Base-by-base conservation (phyloP, 2,113 vertebrate species). In the Pseudopipra pipra region DNA sequence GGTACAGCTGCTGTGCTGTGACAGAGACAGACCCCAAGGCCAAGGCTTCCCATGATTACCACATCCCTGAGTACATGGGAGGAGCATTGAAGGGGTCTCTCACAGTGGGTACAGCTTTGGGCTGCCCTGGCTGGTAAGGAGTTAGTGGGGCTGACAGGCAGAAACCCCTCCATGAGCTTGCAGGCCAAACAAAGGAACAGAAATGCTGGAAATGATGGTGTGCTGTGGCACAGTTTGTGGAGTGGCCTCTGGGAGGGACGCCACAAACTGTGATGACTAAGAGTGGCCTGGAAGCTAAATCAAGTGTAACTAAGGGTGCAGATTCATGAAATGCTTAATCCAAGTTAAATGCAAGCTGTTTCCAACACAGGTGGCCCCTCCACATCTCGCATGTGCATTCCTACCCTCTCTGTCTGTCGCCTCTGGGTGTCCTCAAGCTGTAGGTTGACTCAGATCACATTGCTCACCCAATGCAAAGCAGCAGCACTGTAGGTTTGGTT, bases 81-180 rank as follows among this genome's bases (percentile, higher is more conserved):
- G 43, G 14, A 74, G 37, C 0, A 0, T 2, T 41, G 52, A 39
- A 91, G 54, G 39, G 47, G 16, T 87, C 23, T 55, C 30, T 59
- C 51, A 49, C 35, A 62, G 61, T 2, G 6, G 51, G 11, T 9
- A 11, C 23, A 49, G 56, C 35, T 59, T 70, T 61, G 44, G n/a
- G 30, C 41, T 84, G 13, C 66, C 56, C 12, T 4, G 22, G 11
- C n/a, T 41, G 67, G 21, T 18, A 4, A 20, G 65, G 43, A 63
- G 13, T 22, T 22, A 9, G 22, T 2, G 28, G 28, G 37, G 65
- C 55, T 75, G 78, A 37, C 0, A 0, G n/a, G 61, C 66, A 87
- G 71, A 58, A 79, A 21, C 10, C 13, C 33, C 18, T 54, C 65
- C 35, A 43, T 21, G 66, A 79, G 28, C 25, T 56, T 11, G 4